Base-by-base conservation (phyloP, 2,797 vertebrate species). In the Xerus rutilus region DNA sequence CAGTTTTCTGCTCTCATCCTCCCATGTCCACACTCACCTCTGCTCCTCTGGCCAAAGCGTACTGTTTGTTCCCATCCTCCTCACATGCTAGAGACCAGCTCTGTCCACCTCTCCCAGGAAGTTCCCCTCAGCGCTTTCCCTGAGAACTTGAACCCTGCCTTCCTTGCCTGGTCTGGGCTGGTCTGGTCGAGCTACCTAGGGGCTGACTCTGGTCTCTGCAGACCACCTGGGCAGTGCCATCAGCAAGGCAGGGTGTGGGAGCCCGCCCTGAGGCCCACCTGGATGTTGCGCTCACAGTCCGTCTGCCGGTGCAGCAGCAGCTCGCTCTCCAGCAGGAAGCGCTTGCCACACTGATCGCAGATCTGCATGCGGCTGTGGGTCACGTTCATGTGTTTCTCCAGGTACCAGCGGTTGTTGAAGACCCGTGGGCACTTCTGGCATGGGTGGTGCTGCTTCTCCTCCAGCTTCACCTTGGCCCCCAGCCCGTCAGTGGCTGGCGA, bases 341-440 rank as follows among this genome's bases (percentile, higher is more conserved):
- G 99, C 67, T 99, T 99, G 97, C 99, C 99, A 0, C 99, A 99
- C 98, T 99, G 99, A 96, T 99, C 99, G 0, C 99, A 99, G 99
- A 99, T 99, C 98, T 99, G 99, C 99, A 99, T 99, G 96, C 99
- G 99, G 97, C 99, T 99, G 98, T 99, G 99, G 0, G 99, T 99
- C 98, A 99, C 99, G 0, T 99, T 99, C 99, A 99, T 99, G 99
- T 99, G 99, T 87, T 99, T 99, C 96, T 99, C 99, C 99, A 99
- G 98, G 98, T 99, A 99, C 99, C 99, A 99, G 98, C 99, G 99
- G 98, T 99, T 99, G 99, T 99, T 99, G 98, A 99, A 99, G 85
- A 99, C 98, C 0, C 99, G 99, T 0, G 99, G 99, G 67, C 99
- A 99, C 92, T 99, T 99, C 98, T 99, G 99, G 97, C 99, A 99